These are phyloP conservation scores for Butorides virescens DNA, from an alignment of 2,113 vertebrate species.

Conservation along the genomic window DNA sequence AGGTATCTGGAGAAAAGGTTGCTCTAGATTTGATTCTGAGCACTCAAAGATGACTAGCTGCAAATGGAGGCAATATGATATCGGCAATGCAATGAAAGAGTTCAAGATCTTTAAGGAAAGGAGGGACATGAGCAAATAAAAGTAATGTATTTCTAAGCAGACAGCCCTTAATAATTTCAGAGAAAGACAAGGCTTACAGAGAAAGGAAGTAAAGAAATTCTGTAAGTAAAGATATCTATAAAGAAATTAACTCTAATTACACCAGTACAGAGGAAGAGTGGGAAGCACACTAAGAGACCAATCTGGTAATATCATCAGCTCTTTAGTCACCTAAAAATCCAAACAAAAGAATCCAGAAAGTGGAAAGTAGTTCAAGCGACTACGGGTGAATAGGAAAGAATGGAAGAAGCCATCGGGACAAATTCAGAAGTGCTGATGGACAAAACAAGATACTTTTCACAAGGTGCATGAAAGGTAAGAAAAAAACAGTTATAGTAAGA, in stretches of 20 bases:
- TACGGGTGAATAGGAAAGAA: neutral
- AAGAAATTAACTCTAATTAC: neutral
- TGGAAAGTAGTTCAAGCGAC: neutral
- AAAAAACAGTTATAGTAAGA: neutral
- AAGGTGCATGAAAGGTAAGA: neutral
- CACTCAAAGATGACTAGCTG: neutral
- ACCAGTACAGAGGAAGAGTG: neutral
- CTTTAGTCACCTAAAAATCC: neutral
- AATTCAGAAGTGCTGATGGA: neutral
- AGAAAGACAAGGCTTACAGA: neutral
- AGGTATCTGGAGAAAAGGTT: neutral
- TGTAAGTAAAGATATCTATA: neutral
- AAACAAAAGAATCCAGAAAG: neutral
- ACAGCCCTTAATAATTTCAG: neutral
- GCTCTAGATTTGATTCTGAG: neutral
- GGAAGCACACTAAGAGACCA: neutral
- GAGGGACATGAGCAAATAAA: neutral
- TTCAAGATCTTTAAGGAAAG: neutral
- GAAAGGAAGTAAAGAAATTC: neutral
- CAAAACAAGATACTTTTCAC: neutral
- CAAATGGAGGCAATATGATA: neutral
- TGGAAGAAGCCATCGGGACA: neutral
- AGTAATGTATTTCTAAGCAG: neutral
- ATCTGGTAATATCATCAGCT: neutral
- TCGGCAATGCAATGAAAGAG: neutral